phyloP scores from a whole-genome alignment of 2,113 vertebrate species.

The Macaca mulatta region DNA sequence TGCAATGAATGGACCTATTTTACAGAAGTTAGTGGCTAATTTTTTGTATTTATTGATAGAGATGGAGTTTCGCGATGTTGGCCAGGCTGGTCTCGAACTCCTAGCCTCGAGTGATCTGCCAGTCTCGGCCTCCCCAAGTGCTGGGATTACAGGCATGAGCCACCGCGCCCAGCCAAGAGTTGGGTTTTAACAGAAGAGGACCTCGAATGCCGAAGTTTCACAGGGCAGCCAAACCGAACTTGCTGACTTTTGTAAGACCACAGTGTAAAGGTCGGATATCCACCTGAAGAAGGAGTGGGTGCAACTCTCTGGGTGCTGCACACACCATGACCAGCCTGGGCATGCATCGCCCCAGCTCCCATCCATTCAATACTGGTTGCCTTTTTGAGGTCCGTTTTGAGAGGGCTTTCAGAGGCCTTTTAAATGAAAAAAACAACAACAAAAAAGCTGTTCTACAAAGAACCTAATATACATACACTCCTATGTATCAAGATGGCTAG shows the following conservation, averaged over 20 bases:
- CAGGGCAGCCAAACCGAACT: not conserved
- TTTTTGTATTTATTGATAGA: no score
- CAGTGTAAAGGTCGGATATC: not conserved
- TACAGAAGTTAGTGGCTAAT: not conserved
- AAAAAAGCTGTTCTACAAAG: not conserved
- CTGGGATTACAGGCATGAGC: no score
- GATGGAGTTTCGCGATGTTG: no score
- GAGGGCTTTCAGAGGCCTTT: not conserved
- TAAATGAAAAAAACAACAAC: not conserved
- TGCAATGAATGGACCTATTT: not conserved
- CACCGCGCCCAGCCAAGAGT: not conserved
- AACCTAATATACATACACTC: not conserved
- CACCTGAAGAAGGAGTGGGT: not conserved
- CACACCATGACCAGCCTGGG: not conserved
- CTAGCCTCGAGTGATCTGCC: no score
- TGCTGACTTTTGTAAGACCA: not conserved
- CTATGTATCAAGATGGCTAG: not conserved
- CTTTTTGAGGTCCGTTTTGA: not conserved
- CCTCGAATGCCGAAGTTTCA: not conserved
- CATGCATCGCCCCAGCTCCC: not conserved
- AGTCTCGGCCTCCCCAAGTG: no score
- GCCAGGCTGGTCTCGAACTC: no score
- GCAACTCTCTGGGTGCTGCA: not conserved
- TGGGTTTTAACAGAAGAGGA: not conserved
- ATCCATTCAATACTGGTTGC: not conserved